Conservation (phyloP, 2,888 invertebrate species). For the Synanthedon tipuliformis region DNA sequence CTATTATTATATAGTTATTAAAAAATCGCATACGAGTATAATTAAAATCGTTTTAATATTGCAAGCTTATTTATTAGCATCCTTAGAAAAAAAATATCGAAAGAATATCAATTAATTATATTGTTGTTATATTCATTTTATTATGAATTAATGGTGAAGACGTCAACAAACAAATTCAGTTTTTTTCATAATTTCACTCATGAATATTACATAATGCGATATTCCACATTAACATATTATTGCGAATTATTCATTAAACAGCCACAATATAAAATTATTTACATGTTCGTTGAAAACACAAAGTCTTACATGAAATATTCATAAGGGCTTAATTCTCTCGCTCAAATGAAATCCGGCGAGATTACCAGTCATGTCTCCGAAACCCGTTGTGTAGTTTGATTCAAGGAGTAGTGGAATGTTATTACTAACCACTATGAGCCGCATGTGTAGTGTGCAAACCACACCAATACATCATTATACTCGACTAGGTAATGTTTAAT, state of each 20-base stretch:
- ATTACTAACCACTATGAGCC: conserved; percentile 4
- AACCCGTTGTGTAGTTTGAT: not conserved
- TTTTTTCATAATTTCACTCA: not conserved
- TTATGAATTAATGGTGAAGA: too few relatives aligned
- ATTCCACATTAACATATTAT: not conserved
- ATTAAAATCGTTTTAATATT: too few relatives aligned
- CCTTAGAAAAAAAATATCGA: too few relatives aligned
- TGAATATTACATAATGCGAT: not conserved
- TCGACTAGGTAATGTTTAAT: not conserved
- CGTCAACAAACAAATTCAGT: too few relatives aligned
- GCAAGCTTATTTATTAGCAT: too few relatives aligned
- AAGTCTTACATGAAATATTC: conserved; percentile 26
- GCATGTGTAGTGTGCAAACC: conserved; percentile 1
- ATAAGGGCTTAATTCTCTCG: conserved; percentile 27
- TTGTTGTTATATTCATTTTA: too few relatives aligned
- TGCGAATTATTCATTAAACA: not conserved
- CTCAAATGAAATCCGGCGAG: conserved; percentile 27
- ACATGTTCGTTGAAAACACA: conserved; percentile 15
- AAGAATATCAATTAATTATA: too few relatives aligned
- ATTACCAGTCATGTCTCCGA: conserved; percentile 22
- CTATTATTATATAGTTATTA: too few relatives aligned
- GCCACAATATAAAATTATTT: conserved; percentile 14
- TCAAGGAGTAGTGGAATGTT: conserved; percentile 1
- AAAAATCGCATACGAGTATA: too few relatives aligned
- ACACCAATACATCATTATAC: not conserved